Conservation (phyloP, 2,888 invertebrate genomes). For the Monoplex corrugatus region DNA sequence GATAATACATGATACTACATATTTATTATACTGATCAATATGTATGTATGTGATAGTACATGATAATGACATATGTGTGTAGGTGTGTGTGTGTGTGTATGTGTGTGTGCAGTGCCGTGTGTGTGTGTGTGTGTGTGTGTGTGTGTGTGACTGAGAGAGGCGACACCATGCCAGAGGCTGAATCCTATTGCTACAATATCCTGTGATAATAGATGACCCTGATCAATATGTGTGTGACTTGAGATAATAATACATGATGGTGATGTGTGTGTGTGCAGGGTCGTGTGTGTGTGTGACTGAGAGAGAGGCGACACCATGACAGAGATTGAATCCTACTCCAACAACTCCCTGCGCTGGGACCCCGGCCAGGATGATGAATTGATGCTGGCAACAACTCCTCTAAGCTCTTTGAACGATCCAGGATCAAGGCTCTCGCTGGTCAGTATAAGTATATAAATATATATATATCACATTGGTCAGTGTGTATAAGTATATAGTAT, state of each 20-base stretch:
- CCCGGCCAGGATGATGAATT: conserved; percentile 96
- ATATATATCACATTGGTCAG: not conserved
- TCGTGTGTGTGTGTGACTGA: conserved; percentile 60
- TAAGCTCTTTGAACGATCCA: conserved; percentile 98
- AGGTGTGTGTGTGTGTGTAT: not conserved
- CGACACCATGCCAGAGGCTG: not conserved
- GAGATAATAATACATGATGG: not conserved
- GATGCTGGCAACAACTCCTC: conserved; percentile 99
- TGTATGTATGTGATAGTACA: no score
- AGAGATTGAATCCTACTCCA: conserved; percentile 74
- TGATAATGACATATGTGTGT: no score
- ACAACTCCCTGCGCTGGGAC: conserved; percentile 89
- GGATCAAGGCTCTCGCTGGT: conserved; percentile 99
- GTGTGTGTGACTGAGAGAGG: not conserved
- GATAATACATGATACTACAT: no score
- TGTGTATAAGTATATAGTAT: not conserved
- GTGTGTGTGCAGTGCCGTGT: not conserved
- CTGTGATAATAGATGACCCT: not conserved
- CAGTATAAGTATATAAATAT: conserved; percentile 73
- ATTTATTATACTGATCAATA: no score
- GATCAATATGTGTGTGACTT: not conserved
- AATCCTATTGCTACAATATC: not conserved
- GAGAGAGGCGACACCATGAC: conserved; percentile 74
- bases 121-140: not conserved
- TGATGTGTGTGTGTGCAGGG: conserved; percentile 53